Evolutionary conservation across 2,888 invertebrate genomes (phyloP).

Genomic region (Nephrotoma flavescens): DNA sequence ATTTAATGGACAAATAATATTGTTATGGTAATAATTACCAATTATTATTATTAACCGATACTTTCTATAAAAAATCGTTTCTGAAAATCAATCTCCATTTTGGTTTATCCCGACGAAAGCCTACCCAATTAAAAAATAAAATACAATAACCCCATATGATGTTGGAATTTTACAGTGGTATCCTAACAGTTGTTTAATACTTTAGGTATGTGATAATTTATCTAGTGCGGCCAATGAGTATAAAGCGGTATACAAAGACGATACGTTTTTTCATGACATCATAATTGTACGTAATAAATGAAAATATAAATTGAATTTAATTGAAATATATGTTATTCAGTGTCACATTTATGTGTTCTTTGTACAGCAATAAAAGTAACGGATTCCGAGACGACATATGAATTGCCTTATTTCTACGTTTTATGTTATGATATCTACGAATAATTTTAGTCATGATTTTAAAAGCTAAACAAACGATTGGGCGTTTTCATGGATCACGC

Average conservation of each 20-base stretch:
- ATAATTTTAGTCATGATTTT: neutral
- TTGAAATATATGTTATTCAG: neutral
- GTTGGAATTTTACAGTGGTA: neutral
- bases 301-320: neutral
- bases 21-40: neutral
- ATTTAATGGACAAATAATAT: neutral
- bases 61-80: neutral
- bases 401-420: neutral
- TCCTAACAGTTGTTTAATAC: neutral
- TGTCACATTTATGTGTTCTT: neutral
- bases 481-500: neutral
- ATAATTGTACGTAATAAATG: neutral
- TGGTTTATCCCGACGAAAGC: no score
- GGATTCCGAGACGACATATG: neutral
- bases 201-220: neutral
- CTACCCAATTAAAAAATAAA: neutral
- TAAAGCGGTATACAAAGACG: no score
- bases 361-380: neutral
- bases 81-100: no score
- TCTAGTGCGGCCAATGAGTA: neutral
- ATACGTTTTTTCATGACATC: neutral
- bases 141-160: neutral
- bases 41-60: neutral
- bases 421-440: neutral
- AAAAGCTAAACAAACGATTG: neutral